phyloP scores from a whole-genome alignment of 2,888 invertebrate genomes.

The Hedychridium roseum region DNA sequence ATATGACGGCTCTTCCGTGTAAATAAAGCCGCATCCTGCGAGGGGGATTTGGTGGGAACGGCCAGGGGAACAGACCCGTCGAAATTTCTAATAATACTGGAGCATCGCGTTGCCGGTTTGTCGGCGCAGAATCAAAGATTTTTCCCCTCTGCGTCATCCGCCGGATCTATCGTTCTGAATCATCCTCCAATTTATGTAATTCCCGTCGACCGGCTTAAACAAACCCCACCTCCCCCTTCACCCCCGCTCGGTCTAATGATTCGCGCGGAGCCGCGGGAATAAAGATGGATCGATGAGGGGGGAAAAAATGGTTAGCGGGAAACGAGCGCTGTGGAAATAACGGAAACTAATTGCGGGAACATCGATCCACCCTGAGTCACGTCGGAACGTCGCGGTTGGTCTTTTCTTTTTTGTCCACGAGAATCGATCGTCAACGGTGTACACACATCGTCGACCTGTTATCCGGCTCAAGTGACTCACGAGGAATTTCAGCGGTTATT shows the following conservation, averaged over 20 bases:
- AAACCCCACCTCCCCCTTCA: neutral
- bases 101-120: too few relatives aligned
- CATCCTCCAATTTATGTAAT: neutral
- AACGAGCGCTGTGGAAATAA: conserved; percentile 5
- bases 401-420: neutral
- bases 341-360: conserved; percentile 16
- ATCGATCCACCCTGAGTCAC: conserved; percentile 22
- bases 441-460: neutral
- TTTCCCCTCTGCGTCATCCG: too few relatives aligned
- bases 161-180: neutral
- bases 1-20: too few relatives aligned
- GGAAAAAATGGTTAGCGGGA: conserved; percentile 19
- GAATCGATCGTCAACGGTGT: conserved; percentile 9
- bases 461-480: neutral
- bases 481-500: conserved; percentile 1
- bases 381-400: conserved; percentile 17
- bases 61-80: too few relatives aligned
- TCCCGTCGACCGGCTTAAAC: neutral
- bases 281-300: conserved; percentile 3
- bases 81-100: too few relatives aligned
- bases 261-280: conserved; percentile 12
- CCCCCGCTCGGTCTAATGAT: conserved; percentile 9
- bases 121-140: too few relatives aligned
- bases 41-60: too few relatives aligned
- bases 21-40: too few relatives aligned